Conservation (phyloP, 1,140 invertebrate genomes). For the Globodera ellingtonae region DNA sequence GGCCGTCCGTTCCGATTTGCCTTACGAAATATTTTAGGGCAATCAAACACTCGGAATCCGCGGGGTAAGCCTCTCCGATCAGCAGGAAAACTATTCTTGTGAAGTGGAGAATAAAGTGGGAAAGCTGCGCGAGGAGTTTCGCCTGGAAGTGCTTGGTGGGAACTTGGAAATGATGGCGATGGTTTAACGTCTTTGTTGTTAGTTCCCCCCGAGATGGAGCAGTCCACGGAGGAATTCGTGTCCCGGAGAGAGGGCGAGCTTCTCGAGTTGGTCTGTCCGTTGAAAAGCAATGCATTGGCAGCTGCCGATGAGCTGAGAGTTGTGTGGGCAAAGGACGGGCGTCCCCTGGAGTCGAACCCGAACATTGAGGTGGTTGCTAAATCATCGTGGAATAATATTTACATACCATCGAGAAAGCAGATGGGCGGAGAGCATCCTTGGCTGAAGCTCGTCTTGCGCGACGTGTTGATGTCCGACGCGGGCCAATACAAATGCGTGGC, state of each 20-base stretch:
- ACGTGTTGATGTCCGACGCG: conserved; percentile 43
- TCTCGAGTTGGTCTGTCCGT: conserved; percentile 53
- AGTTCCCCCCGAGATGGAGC: conserved; percentile 58
- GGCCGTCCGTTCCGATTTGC: neutral
- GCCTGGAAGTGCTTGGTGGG: conserved; percentile 22
- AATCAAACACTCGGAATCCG: conserved; percentile 61
- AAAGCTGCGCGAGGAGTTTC: conserved; percentile 15
- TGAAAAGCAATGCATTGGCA: conserved; percentile 36
- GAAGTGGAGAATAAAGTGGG: conserved; percentile 52
- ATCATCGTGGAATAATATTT: conserved; percentile 12
- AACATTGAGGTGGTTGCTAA: conserved; percentile 25
- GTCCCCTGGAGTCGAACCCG: conserved; percentile 40
- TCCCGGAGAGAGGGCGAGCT: conserved; percentile 53
- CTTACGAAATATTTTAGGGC: conserved; percentile 33
- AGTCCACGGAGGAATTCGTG: conserved; percentile 29
- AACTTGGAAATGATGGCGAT: neutral
- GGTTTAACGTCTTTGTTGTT: conserved; percentile 23
- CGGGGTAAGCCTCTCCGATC: conserved; percentile 42
- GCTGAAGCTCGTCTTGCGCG: conserved; percentile 42
- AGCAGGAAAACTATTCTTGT: conserved; percentile 53
- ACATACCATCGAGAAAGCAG: conserved; percentile 20
- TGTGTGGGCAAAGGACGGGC: conserved; percentile 57
- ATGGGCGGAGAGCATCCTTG: conserved; percentile 49
- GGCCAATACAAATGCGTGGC: conserved; percentile 60
- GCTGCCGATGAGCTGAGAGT: conserved; percentile 42